Evolutionary conservation across 2,797 vertebrate genomes (phyloP).

Genomic region (Mionectes olivaceus): DNA sequence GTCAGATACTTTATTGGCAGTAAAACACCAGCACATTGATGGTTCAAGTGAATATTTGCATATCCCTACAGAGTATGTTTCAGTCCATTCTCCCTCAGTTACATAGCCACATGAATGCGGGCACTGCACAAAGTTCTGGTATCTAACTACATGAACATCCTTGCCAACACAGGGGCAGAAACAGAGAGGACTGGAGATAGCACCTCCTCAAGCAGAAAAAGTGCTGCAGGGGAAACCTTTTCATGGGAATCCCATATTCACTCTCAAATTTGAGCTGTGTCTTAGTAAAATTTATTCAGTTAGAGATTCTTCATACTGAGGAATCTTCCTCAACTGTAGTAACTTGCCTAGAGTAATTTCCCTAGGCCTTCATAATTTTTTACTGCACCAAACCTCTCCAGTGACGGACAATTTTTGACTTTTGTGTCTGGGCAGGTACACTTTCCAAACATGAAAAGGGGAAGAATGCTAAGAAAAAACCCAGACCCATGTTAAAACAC

Average conservation of each 20-base stretch:
- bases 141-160: neutral
- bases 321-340: neutral
- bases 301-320: neutral
- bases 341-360: neutral
- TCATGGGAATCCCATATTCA: neutral
- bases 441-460: neutral
- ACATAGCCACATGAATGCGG: neutral
- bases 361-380: neutral
- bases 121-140: accelerated
- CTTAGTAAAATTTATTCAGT: neutral
- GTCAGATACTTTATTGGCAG: neutral
- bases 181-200: neutral
- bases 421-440: neutral
- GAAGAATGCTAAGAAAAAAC: neutral
- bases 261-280: neutral
- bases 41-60: neutral
- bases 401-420: neutral
- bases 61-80: neutral
- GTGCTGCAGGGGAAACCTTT: neutral
- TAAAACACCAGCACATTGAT: neutral
- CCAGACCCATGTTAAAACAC: neutral
- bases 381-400: neutral
- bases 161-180: neutral
- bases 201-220: neutral
- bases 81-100: neutral